Percentiles rank a stretch among this genome's conserved stretches.
phyloP scores from a whole-genome alignment of 2,113 vertebrate species.

The Vulpes lagopus region DNA sequence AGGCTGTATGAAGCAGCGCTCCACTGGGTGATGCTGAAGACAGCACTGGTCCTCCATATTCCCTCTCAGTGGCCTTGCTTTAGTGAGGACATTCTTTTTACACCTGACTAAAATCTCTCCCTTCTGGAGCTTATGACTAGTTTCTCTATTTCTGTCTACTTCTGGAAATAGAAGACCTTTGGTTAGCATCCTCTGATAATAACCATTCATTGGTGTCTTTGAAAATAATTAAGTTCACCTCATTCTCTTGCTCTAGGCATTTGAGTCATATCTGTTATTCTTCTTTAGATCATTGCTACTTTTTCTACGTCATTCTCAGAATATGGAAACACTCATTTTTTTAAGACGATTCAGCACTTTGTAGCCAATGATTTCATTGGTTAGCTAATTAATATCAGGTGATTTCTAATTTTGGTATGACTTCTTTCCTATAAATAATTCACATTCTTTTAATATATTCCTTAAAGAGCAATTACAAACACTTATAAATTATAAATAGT shows the following conservation, averaged over 20 bases:
- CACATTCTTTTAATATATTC: conserved; percentile 72
- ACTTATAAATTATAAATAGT: conserved; percentile 81
- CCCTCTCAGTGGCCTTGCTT: background rate
- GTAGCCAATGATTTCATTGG: conserved; percentile 53
- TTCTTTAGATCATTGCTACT: conserved; percentile 4
- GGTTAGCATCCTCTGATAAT: background rate
- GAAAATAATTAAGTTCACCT: conserved; percentile 34
- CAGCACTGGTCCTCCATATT: fast-evolving
- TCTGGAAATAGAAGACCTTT: background rate
- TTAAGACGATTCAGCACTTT: conserved; percentile 55
- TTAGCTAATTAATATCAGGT: conserved; percentile 66
- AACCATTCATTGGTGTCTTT: background rate
- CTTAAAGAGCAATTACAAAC: conserved; percentile 77
- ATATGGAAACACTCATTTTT: conserved; percentile 61
- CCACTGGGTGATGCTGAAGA: background rate
- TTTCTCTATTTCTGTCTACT: conserved; percentile 26
- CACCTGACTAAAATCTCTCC: background rate
- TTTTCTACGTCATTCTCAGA: conserved; percentile 55
- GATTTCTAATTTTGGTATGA: conserved; percentile 76
- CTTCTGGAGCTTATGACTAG: background rate
- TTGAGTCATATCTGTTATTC: conserved; percentile 50
- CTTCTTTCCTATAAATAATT: conserved; percentile 77
- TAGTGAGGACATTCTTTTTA: background rate
- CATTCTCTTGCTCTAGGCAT: background rate
- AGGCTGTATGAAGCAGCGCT: too few relatives aligned